Evolutionary conservation across 30 jellyfish, hydroid and myxozoan species (phyloP), one percentile per base, ranked within the genome.

Genomic region (Hydractinia echinata): DNA sequence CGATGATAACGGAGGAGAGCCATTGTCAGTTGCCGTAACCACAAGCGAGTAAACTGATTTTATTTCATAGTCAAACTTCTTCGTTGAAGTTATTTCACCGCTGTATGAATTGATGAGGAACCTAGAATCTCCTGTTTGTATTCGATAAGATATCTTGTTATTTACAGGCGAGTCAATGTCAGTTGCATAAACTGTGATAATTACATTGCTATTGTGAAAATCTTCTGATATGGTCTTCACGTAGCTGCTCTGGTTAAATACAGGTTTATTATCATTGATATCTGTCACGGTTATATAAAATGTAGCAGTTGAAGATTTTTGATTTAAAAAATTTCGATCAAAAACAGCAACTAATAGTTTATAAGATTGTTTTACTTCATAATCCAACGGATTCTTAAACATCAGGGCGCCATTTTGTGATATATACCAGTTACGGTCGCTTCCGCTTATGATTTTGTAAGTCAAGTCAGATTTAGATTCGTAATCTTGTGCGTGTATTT

Each of bases 261-360:
- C 16, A 48, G 97, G 97, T 18, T 72, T 72, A 67, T 91, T 79
- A 39, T 91, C 97, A 86, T 91, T 91, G 16, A 81, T 79, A 73
- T 91, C 96, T 30, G 49, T 15, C 0, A 91, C 87, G 15, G 95
- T 67, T 5, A 91, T 72, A 66, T 86, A 72, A 10, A 91, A 52
- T 7, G 48, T 39, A 30, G 64, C 55, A 60, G 19, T 62, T 8
- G 94, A 94, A 61, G 81, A 44, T 56, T 16, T 50, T 67, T 72
- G 76, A 39, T 84, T 82, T 4, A 30, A 69, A 8, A 89, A 91
- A 53, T 73, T 64, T 8, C 81, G 55, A 79, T 91, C 97, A 58
- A 83, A 18, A 16, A 94, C 94, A 11, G 95, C 79, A 4, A 91
- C 67, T 16, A 76, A 85, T 54, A 91, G 70, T 9, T 49, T 67